phyloP scores from a whole-genome alignment of 2,113 vertebrate species.

The Acrocephalus kingi region DNA sequence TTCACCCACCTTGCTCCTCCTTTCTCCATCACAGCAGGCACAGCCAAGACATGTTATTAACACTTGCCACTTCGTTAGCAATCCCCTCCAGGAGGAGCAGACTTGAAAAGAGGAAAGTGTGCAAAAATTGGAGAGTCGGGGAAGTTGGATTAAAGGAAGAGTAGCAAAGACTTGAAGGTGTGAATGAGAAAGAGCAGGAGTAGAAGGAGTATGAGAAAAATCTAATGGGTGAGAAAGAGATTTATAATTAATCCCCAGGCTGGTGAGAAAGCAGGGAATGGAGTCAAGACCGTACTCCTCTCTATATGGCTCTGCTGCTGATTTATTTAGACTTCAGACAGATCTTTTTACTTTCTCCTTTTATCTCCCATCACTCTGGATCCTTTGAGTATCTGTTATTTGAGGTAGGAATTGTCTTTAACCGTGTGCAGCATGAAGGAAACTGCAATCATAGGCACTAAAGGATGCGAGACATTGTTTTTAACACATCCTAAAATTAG shows the following conservation, averaged over 20 bases:
- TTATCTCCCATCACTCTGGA: not conserved
- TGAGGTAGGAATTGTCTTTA: constrained; percentile 28
- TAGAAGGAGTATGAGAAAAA: constrained; percentile 6
- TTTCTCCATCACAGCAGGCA: not conserved
- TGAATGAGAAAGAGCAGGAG: constrained; percentile 36
- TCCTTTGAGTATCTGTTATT: not conserved
- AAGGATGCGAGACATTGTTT: constrained; percentile 12
- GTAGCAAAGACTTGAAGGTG: not conserved
- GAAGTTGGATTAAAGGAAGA: not conserved
- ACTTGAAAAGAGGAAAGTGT: not conserved
- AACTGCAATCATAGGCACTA: not conserved
- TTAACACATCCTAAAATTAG: constrained; percentile 38
- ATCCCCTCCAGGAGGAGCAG: not conserved
- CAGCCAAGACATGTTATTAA: constrained; percentile 1
- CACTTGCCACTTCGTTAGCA: not conserved
- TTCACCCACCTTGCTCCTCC: not conserved
- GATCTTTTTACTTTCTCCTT: not conserved
- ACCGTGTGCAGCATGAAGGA: not conserved
- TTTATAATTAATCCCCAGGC: constrained; percentile 13
- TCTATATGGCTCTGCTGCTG: not conserved
- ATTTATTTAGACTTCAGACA: not conserved
- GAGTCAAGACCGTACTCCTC: not conserved
- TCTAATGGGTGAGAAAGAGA: constrained; percentile 24
- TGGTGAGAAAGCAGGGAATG: not conserved
- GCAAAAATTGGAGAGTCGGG: not conserved